phyloP scores from a whole-genome alignment of 2,797 vertebrate genomes.

The Lithobates pipiens region DNA sequence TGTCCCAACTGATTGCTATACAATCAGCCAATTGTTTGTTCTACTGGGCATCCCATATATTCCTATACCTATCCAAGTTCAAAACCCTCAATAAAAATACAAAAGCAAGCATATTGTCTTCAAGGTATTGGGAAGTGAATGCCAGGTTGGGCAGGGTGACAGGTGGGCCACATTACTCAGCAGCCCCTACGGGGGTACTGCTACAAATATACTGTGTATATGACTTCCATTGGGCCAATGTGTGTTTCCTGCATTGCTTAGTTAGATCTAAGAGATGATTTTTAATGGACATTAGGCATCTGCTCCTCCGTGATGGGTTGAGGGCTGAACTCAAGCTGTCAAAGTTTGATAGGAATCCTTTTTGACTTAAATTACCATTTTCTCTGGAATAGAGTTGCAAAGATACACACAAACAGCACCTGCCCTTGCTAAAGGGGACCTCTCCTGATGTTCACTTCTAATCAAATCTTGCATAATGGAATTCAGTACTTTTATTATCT shows the following conservation, averaged over 20 bases:
- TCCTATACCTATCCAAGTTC: too few species aligned
- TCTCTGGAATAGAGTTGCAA: conserved; percentile 12
- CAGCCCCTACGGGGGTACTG: too few species aligned
- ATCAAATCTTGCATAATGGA: background rate
- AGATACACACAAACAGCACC: background rate
- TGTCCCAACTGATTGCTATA: too few species aligned
- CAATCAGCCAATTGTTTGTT: too few species aligned
- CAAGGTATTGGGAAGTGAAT: too few species aligned
- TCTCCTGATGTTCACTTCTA: background rate
- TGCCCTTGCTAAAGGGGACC: background rate
- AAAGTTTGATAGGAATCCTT: conserved; percentile 40
- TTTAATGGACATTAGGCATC: conserved; percentile 4
- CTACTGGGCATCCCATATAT: too few species aligned
- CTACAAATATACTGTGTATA: too few species aligned
- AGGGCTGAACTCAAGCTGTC: background rate
- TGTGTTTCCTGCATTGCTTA: background rate
- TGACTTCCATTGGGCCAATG: too few species aligned
- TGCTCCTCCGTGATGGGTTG: conserved; percentile 19
- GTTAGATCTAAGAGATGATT: conserved; percentile 32
- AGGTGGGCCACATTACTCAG: too few species aligned
- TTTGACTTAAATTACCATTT: conserved; percentile 46
- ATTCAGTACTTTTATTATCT: background rate
- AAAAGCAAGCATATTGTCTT: too few species aligned
- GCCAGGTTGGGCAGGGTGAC: too few species aligned
- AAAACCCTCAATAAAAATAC: too few species aligned